These are phyloP conservation scores for Sebastiscus tertius DNA, from an alignment of 2,797 vertebrate genomes.

Conservation along the genomic window DNA sequence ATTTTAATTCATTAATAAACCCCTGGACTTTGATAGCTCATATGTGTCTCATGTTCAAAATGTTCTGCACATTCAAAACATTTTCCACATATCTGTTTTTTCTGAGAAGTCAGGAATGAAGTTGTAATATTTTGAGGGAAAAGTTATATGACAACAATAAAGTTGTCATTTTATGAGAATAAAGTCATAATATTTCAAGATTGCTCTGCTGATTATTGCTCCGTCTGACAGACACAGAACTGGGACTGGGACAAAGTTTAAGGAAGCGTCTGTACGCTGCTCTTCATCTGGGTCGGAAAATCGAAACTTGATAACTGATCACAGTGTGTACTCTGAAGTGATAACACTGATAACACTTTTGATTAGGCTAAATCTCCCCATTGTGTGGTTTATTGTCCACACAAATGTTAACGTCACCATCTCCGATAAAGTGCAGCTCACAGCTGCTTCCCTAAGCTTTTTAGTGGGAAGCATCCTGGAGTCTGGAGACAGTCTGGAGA, in stretches of 20 bases:
- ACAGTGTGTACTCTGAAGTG: too few relatives aligned
- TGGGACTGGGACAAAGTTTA: not conserved
- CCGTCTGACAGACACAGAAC: too few relatives aligned
- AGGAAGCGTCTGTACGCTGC: not conserved
- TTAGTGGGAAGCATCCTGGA: not conserved
- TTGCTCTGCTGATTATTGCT: too few relatives aligned
- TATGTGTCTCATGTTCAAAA: not conserved
- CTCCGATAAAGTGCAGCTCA: not conserved
- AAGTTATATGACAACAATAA: not conserved
- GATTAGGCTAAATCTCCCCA: not conserved
- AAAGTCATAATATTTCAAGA: not conserved
- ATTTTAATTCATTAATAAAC: not conserved
- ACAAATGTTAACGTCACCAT: not conserved
- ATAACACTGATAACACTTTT: not conserved
- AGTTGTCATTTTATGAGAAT: not conserved
- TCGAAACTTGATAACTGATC: not conserved
- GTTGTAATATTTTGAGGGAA: not conserved
- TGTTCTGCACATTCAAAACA: not conserved
- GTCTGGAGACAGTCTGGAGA: not conserved
- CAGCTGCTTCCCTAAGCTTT: not conserved
- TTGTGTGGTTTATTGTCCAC: not conserved
- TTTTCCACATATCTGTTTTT: not conserved
- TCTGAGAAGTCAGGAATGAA: not conserved
- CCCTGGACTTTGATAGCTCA: not conserved
- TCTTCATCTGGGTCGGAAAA: not conserved